phyloP scores from a whole-genome alignment of 2,888 invertebrate genomes.

The Parnassius glacialis region DNA sequence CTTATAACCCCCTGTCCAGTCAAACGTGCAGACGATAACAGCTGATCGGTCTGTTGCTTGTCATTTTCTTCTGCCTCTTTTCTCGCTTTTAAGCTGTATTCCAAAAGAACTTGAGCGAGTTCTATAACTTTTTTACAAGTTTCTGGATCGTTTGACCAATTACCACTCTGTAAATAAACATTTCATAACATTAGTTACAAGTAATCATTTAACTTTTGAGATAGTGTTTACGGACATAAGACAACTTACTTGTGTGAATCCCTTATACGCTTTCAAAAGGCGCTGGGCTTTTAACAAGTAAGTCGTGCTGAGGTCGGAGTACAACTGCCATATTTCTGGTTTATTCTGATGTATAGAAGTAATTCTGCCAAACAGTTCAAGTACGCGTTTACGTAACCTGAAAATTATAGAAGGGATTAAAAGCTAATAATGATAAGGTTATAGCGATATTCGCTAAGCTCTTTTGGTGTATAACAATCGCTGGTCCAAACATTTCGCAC shows the following conservation, averaged over 20 bases:
- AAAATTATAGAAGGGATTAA: constrained; percentile 3
- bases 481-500: too few species aligned
- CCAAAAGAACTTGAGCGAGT: constrained; percentile 80
- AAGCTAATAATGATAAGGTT: not conserved
- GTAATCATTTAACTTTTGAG: too few species aligned
- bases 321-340: constrained; percentile 90
- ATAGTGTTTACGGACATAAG: not conserved
- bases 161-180: constrained; percentile 52
- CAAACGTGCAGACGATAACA: constrained; percentile 81
- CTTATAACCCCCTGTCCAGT: constrained; percentile 79
- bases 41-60: constrained; percentile 76
- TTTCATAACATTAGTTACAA: too few species aligned
- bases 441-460: too few species aligned
- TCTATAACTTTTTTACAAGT: constrained; percentile 83
- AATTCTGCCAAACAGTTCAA: constrained; percentile 87
- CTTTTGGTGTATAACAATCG: too few species aligned
- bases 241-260: constrained; percentile 81
- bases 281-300: constrained; percentile 84
- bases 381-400: constrained; percentile 77
- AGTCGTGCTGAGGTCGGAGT: constrained; percentile 85
- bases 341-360: constrained; percentile 85
- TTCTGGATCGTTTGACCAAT: constrained; percentile 80
- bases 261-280: constrained; percentile 88
- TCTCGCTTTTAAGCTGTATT: constrained; percentile 78
- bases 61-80: constrained; percentile 70